Percentiles rank a stretch among this genome's conserved stretches.
Conservation (phyloP, 2,113 vertebrate genomes). For the Symphodus melops region DNA sequence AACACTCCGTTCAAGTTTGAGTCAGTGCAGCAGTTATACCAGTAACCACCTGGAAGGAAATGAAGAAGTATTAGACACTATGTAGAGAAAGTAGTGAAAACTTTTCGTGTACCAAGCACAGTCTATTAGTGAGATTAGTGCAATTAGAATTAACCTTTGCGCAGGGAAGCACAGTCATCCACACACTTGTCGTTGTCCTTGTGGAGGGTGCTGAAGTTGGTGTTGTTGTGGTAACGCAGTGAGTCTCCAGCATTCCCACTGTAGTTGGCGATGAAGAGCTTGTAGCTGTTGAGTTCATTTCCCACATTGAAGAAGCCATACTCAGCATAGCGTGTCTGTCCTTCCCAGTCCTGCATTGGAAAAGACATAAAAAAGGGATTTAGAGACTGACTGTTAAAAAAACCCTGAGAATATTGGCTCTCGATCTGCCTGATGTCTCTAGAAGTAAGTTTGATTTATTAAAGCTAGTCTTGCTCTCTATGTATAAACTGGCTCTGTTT, state of each 20-base stretch:
- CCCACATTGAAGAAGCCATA: slow-evolving; percentile 89
- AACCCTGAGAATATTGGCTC: slow-evolving; percentile 6
- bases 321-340: slow-evolving; percentile 86
- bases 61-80: not conserved
- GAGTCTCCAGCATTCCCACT: slow-evolving; percentile 90
- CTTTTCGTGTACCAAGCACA: not conserved
- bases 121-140: not conserved
- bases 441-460: slow-evolving; percentile 32
- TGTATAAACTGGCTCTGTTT: slow-evolving; percentile 8
- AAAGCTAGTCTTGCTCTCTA: not conserved
- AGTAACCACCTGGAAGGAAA: slow-evolving; percentile 90
- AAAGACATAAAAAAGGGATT: slow-evolving; percentile 41
- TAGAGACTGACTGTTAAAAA: slow-evolving; percentile 1
- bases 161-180: slow-evolving; percentile 91
- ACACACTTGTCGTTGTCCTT: slow-evolving; percentile 99
- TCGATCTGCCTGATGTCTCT: not conserved
- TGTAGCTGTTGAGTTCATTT: slow-evolving; percentile 94
- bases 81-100: not conserved
- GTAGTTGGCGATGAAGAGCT: slow-evolving; percentile 92
- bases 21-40: slow-evolving; percentile 99
- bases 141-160: slow-evolving; percentile 86
- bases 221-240: slow-evolving; percentile 96
- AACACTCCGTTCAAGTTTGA: slow-evolving; percentile 96
- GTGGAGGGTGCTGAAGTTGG: slow-evolving; percentile 96
- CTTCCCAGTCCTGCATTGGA: slow-evolving; percentile 92